These are phyloP conservation scores for Alcedo atthis DNA, from an alignment of 2,797 vertebrate genomes.

Conservation along the genomic window DNA sequence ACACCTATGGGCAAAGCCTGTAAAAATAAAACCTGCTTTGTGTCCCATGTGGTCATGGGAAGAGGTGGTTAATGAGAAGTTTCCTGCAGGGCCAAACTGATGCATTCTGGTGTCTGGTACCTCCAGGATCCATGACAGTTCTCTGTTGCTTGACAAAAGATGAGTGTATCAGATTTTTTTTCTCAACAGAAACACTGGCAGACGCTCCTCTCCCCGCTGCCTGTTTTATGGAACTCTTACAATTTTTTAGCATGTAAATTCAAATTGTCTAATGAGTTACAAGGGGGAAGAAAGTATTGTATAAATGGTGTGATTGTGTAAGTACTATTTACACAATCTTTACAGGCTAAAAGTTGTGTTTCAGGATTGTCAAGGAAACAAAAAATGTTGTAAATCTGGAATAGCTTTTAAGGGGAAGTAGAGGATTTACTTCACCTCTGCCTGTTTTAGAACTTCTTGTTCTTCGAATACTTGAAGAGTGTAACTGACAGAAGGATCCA, in stretches of 20 bases:
- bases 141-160: not conserved
- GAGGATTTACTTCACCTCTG: not conserved
- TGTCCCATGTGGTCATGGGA: not conserved
- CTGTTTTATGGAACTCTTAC: not conserved
- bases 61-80: not conserved
- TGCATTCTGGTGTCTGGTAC: not conserved
- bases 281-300: not conserved
- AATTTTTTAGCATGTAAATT: not conserved
- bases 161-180: not conserved
- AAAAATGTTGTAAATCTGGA: not conserved
- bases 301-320: not conserved
- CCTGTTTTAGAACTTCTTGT: not conserved
- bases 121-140: not conserved
- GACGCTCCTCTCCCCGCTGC: not conserved
- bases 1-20: not conserved
- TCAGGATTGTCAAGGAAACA: slow-evolving; percentile 1
- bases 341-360: not conserved
- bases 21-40: slow-evolving; percentile 4
- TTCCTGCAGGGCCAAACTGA: not conserved
- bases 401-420: not conserved
- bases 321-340: not conserved
- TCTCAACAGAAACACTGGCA: not conserved
- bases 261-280: not conserved
- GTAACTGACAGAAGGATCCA: not conserved
- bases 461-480: not conserved